These are phyloP conservation scores for Leptinotarsa undecemlineata DNA, from an alignment of 1,140 invertebrate genomes.

Conservation along the genomic window DNA sequence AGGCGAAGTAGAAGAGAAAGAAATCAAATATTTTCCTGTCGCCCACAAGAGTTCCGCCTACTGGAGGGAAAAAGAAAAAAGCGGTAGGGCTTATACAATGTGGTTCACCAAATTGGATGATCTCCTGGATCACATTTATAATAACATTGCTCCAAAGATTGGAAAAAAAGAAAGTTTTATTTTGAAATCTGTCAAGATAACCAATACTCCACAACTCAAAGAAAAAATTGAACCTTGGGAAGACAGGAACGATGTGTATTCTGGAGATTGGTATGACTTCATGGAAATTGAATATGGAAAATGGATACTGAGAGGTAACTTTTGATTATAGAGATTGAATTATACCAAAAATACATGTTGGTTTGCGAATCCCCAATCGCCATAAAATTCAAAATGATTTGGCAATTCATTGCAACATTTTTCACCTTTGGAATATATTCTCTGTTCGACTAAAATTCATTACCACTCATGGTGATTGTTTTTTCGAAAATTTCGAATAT, in stretches of 20 bases:
- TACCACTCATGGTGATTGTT: no score
- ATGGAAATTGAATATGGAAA: constrained; percentile 46
- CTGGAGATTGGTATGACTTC: constrained; percentile 51
- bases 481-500: no score
- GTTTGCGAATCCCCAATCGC: no score
- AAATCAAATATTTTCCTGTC: constrained; percentile 25
- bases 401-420: no score
- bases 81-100: constrained; percentile 47
- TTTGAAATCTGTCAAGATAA: constrained; percentile 41
- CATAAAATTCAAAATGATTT: no score
- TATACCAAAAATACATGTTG: no score
- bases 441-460: no score
- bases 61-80: constrained; percentile 39
- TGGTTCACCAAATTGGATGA: constrained; percentile 46
- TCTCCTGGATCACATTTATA: constrained; percentile 45
- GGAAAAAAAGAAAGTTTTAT: constrained; percentile 38
- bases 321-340: not conserved
- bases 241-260: constrained; percentile 35
- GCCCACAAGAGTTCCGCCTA: constrained; percentile 34
- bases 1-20: constrained; percentile 28
- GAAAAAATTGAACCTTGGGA: constrained; percentile 41
- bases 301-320: constrained; percentile 50
- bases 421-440: no score
- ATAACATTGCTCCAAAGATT: constrained; percentile 45
- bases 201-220: constrained; percentile 41